Percentiles rank a stretch among this genome's conserved stretches.
Evolutionary conservation across 2,888 invertebrate species (phyloP).

Genomic region (Fissipunctia ypsillon): DNA sequence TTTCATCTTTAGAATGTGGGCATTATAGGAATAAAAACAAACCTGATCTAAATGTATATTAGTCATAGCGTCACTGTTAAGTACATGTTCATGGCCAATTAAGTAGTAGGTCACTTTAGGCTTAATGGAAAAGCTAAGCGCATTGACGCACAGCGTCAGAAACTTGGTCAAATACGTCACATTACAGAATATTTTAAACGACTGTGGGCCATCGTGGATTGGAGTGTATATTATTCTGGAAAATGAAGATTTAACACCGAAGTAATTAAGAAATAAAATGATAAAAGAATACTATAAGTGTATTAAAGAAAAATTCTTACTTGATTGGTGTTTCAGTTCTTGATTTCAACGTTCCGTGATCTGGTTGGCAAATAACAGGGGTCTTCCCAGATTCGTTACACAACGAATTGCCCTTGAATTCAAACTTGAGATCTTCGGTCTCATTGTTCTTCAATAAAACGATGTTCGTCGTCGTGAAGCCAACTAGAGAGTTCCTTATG

Average conservation of each 20-base stretch:
- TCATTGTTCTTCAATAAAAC: constrained; percentile 90
- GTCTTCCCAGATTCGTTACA: constrained; percentile 89
- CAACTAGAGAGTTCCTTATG: constrained; percentile 91
- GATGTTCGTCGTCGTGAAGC: constrained; percentile 84
- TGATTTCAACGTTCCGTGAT: constrained; percentile 86
- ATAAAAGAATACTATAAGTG: background rate
- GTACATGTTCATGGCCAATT: constrained; percentile 81
- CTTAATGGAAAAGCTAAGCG: constrained; percentile 88
- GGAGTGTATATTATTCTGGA: constrained; percentile 90
- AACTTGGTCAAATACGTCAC: constrained; percentile 88
- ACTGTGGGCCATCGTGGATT: constrained; percentile 87
- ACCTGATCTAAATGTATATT: constrained; percentile 88
- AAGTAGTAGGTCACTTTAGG: constrained; percentile 87
- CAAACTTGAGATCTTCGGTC: constrained; percentile 86
- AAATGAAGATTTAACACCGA: constrained; percentile 36
- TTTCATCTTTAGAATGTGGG: background rate
- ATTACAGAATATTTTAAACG: constrained; percentile 90
- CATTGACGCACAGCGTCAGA: constrained; percentile 87
- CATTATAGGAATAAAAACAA: constrained; percentile 25
- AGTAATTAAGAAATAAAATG: background rate
- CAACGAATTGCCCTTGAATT: constrained; percentile 89
- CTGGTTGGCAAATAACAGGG: constrained; percentile 87
- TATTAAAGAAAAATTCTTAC: constrained; percentile 77
- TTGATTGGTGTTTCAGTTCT: constrained; percentile 86
- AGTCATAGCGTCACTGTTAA: constrained; percentile 81